Evolutionary conservation across 1,140 invertebrate species (phyloP).

Genomic region (Catajapyx aquilonaris): DNA sequence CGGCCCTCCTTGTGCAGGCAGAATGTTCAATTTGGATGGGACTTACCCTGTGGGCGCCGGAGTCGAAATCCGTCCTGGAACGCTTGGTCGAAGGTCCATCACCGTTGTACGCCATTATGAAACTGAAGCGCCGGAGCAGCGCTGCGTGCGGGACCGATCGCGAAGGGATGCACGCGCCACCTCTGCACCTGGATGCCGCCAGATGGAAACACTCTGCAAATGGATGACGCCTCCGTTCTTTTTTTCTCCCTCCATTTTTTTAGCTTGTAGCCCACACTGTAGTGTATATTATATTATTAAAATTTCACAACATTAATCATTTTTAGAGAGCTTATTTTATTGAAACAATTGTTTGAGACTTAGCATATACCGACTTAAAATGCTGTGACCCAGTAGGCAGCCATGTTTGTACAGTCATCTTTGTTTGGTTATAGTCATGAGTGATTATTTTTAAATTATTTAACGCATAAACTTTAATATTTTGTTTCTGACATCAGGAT

Average conservation of each 20-base stretch:
- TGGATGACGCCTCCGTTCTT: neutral
- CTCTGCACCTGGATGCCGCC: neutral
- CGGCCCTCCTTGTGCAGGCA: too few relatives aligned
- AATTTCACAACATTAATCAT: neutral
- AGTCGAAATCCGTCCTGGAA: conserved; percentile 24
- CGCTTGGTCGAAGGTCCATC: conserved; percentile 29
- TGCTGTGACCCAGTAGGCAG: too few relatives aligned
- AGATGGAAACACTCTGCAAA: conserved; percentile 4
- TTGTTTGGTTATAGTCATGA: too few relatives aligned
- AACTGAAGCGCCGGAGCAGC: conserved; percentile 11
- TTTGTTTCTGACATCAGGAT: too few relatives aligned
- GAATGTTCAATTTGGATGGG: too few relatives aligned
- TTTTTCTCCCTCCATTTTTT: neutral
- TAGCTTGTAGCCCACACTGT: too few relatives aligned
- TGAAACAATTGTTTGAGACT: too few relatives aligned
- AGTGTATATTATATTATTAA: neutral
- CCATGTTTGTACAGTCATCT: too few relatives aligned
- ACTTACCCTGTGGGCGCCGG: conserved; percentile 28
- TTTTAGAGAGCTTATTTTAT: too few relatives aligned
- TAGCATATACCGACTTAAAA: too few relatives aligned
- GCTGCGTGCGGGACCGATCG: neutral
- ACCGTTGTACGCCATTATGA: conserved; percentile 29
- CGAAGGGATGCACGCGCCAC: neutral
- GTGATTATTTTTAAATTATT: too few relatives aligned
- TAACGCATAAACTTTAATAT: too few relatives aligned